These are phyloP conservation scores for Xestia sexstrigata DNA, from an alignment of 2,888 invertebrate species.

Conservation along the genomic window DNA sequence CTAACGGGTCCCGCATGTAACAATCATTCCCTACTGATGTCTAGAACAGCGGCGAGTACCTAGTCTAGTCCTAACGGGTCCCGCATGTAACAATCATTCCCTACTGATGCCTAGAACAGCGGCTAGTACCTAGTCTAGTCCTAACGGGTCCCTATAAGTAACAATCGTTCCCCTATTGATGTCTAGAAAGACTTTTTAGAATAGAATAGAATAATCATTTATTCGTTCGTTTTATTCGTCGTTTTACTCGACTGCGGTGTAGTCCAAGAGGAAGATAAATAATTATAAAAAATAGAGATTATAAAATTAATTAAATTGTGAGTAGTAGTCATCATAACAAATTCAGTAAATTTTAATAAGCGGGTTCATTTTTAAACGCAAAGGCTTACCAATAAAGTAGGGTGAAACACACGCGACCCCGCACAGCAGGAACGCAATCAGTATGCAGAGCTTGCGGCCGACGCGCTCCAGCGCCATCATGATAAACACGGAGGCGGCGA, in stretches of 20 bases:
- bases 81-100: too few relatives aligned
- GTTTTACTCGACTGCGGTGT: not conserved
- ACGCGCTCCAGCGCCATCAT: conserved; percentile 87
- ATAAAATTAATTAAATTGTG: not conserved
- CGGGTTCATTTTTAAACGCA: too few relatives aligned
- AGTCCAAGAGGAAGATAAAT: not conserved
- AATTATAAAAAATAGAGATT: too few relatives aligned
- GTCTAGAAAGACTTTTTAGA: too few relatives aligned
- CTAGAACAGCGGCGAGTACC: too few relatives aligned
- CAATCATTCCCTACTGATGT: not conserved
- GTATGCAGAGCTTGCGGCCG: conserved; percentile 83
- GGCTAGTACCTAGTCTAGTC: too few relatives aligned
- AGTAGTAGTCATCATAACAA: not conserved
- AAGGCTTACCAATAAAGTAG: conserved; percentile 79
- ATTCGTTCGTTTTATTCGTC: too few relatives aligned
- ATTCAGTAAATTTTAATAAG: not conserved
- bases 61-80: too few relatives aligned
- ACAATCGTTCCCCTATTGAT: too few relatives aligned
- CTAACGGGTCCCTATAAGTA: too few relatives aligned
- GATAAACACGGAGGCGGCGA: conserved; percentile 85
- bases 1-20: not conserved
- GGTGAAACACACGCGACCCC: conserved; percentile 82
- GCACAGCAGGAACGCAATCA: conserved; percentile 81
- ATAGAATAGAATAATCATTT: too few relatives aligned
- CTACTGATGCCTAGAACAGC: too few relatives aligned